Base-by-base conservation (phyloP, 2,113 vertebrate species). In the human region DNA sequence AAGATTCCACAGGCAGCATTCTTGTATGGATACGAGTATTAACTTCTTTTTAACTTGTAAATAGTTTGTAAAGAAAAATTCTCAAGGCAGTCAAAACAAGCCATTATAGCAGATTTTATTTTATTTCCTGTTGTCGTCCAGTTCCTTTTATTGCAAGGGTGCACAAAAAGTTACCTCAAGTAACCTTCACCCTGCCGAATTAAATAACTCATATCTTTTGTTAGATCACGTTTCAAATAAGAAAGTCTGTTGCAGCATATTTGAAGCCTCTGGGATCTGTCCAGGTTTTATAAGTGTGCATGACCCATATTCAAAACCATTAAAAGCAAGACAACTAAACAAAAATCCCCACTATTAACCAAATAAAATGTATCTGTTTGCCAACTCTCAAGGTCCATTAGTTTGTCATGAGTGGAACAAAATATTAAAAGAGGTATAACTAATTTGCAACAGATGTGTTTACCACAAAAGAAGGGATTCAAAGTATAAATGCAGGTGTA, bases 31-130 rank as follows among this genome's bases (percentile, higher is more conserved):
- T 97, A 80, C 87, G 61, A 92, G 16, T 91, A 93, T 94, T 97
- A 95, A 96, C 75, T 73, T 96, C 95, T 93, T 93, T 93, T 91
- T 92, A 97, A 92, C 79, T 93, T 87, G 27, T 89, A 95, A 89
- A 90, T 45, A 89, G 76, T 20, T 85, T 95, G 50, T 94, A 32
- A 93, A 97, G 82, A 92, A 92, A 82, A 96, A 75, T 90, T 92
- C 83, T 93, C 32, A 59, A 91, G 45, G 38, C 50, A 88, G 43
- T 93, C 61, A 97, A 94, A 97, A 97, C 79, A 97, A 97, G 61
- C 20, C 89, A 80, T 96, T 90, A 72, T 52, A 38, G 75, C 32
- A 94, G 50, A 85, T 96, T 97, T 97, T 61, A 85, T 96, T 97
- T 97, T 68, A 87, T 94, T 96, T 95, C 57, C 95, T 96, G 35